These are phyloP conservation scores for Uloborus diversus DNA, from an alignment of 1,140 invertebrate genomes.

Conservation along the genomic window DNA sequence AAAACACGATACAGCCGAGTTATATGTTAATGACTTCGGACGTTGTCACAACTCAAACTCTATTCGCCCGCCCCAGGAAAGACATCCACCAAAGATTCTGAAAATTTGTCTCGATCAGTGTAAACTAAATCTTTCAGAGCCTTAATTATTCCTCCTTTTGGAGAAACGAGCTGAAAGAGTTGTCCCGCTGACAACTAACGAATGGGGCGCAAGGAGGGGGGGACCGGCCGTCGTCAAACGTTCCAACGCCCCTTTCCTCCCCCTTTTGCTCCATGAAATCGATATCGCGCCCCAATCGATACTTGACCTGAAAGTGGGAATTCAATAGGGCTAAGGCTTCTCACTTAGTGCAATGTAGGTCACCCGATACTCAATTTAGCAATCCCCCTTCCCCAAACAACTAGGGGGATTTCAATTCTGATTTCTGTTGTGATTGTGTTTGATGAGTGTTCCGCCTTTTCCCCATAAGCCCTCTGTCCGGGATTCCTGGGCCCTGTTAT, in stretches of 20 bases:
- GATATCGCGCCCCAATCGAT: conserved; percentile 34
- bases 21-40: conserved; percentile 17
- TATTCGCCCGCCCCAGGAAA: background rate
- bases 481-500: conserved; percentile 4
- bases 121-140: conserved; percentile 17
- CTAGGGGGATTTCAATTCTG: conserved; percentile 24
- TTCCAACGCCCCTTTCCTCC: background rate
- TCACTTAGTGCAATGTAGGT: conserved; percentile 49
- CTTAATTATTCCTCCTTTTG: conserved; percentile 37
- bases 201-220: conserved; percentile 22
- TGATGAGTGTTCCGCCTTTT: conserved; percentile 45
- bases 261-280: conserved; percentile 13
- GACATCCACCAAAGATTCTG: conserved; percentile 32
- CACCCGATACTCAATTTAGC: conserved; percentile 47
- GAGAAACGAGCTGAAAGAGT: conserved; percentile 39
- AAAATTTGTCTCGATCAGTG: conserved; percentile 44
- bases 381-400: conserved; percentile 16
- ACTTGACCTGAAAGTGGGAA: conserved; percentile 52
- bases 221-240: conserved; percentile 2
- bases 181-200: conserved; percentile 44
- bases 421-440: conserved; percentile 54
- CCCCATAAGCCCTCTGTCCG: conserved; percentile 17
- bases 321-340: conserved; percentile 49
- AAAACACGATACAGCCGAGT: too few species aligned
- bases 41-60: conserved; percentile 41